These are phyloP conservation scores for Molorchus minor DNA, from an alignment of 2,888 invertebrate species.

Conservation along the genomic window DNA sequence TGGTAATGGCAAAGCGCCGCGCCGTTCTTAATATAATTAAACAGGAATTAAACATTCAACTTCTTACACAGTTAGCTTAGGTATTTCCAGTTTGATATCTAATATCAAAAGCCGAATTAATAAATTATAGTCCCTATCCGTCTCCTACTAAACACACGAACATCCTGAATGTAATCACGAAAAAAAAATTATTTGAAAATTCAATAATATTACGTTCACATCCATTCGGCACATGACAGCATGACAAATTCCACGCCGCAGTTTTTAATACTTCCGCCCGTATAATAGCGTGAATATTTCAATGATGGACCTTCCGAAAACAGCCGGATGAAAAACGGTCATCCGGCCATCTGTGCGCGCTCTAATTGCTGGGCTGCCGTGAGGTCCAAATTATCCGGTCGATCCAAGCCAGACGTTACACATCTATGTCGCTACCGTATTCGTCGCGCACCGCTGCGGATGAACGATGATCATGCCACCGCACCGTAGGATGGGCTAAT, in stretches of 20 bases:
- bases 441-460: slow-evolving; percentile 31
- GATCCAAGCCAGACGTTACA: slow-evolving; percentile 20
- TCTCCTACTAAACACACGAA: too few relatives aligned
- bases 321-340: slow-evolving; percentile 35
- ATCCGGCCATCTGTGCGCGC: slow-evolving; percentile 36
- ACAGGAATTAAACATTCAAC: too few relatives aligned
- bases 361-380: slow-evolving; percentile 39
- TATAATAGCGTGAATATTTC: slow-evolving; percentile 11
- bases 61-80: too few relatives aligned
- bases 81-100: too few relatives aligned
- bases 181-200: neutral
- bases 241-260: neutral
- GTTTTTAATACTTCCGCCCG: slow-evolving; percentile 2
- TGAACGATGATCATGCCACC: slow-evolving; percentile 33
- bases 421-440: slow-evolving; percentile 20
- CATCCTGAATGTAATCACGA: neutral
- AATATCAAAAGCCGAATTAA: too few relatives aligned
- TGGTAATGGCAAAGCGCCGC: too few relatives aligned
- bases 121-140: too few relatives aligned
- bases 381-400: slow-evolving; percentile 28
- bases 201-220: neutral
- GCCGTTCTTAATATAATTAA: too few relatives aligned
- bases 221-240: too few relatives aligned
- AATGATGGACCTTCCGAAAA: slow-evolving; percentile 6
- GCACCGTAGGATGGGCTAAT: slow-evolving; percentile 31